Evolutionary conservation across 2,888 invertebrate species (phyloP).

Genomic region (Antheraea assamensis): DNA sequence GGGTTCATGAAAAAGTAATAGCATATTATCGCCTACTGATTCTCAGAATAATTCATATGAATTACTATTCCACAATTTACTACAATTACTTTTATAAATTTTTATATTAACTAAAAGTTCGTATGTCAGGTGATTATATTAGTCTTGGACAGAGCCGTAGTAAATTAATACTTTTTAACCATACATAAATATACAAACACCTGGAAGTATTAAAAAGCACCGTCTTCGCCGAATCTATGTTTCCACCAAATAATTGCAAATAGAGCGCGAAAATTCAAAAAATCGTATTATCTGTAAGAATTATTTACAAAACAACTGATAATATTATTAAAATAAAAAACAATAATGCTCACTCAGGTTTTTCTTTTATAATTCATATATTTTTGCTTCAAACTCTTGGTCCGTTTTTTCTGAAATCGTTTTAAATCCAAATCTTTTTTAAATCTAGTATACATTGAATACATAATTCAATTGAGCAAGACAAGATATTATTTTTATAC

Average conservation of each 20-base stretch:
- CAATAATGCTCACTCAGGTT: too few relatives aligned
- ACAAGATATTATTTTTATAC: too few relatives aligned
- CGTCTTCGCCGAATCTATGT: neutral
- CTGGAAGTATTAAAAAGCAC: neutral
- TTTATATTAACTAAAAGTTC: too few relatives aligned
- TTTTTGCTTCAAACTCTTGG: too few relatives aligned
- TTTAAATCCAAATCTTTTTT: too few relatives aligned
- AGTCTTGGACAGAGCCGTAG: neutral
- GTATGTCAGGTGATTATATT: neutral
- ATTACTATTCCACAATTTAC: too few relatives aligned
- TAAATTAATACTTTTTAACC: neutral
- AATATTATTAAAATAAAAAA: too few relatives aligned
- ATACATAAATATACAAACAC: neutral
- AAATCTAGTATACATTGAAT: too few relatives aligned
- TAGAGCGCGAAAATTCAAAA: neutral
- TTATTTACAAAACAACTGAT: neutral
- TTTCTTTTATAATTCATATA: too few relatives aligned
- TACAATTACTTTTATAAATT: too few relatives aligned
- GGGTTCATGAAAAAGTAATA: constrained; percentile 29
- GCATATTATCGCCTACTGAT: constrained; percentile 3
- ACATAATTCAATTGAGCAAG: too few relatives aligned
- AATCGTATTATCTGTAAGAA: neutral
- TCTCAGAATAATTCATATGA: neutral
- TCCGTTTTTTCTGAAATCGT: too few relatives aligned
- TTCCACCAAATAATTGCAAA: neutral